These are phyloP conservation scores for Palythoa grandis DNA, from an alignment of 92 coral and sea anemone genomes.

Conservation along the genomic window DNA sequence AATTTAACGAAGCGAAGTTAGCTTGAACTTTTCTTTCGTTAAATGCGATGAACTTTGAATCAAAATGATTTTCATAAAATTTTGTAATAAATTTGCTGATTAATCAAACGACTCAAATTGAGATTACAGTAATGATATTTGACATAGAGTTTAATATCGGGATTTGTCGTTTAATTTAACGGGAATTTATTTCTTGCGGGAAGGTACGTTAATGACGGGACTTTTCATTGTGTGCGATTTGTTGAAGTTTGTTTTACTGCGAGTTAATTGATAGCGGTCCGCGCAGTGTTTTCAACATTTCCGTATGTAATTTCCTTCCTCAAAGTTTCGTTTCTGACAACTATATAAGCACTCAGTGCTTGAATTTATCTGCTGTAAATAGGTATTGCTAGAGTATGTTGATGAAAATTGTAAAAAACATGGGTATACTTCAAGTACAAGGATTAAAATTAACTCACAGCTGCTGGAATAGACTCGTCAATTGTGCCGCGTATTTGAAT, in stretches of 20 bases:
- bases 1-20: neutral
- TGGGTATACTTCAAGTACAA: constrained; percentile 21
- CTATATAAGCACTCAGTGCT: constrained; percentile 25
- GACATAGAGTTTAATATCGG: constrained; percentile 31
- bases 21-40: neutral
- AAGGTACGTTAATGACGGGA: constrained; percentile 9
- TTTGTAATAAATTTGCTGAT: neutral
- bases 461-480: constrained; percentile 10
- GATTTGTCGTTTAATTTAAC: constrained; percentile 41
- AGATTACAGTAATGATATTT: constrained; percentile 35
- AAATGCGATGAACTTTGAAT: constrained; percentile 14
- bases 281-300: constrained; percentile 50
- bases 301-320: constrained; percentile 54
- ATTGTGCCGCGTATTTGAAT: constrained; percentile 18
- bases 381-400: constrained; percentile 35
- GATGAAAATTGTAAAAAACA: constrained; percentile 29
- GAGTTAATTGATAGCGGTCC: constrained; percentile 72
- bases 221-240: constrained; percentile 28
- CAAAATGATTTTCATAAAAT: neutral
- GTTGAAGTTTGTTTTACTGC: constrained; percentile 60
- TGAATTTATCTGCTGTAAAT: constrained; percentile 32
- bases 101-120: neutral
- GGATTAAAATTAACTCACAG: constrained; percentile 33
- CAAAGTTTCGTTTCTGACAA: constrained; percentile 25
- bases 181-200: constrained; percentile 40